Evolutionary conservation across 1,140 invertebrate species (phyloP), one percentile per base, ranked within the genome.

Genomic region (Pectinophora gossypiella): DNA sequence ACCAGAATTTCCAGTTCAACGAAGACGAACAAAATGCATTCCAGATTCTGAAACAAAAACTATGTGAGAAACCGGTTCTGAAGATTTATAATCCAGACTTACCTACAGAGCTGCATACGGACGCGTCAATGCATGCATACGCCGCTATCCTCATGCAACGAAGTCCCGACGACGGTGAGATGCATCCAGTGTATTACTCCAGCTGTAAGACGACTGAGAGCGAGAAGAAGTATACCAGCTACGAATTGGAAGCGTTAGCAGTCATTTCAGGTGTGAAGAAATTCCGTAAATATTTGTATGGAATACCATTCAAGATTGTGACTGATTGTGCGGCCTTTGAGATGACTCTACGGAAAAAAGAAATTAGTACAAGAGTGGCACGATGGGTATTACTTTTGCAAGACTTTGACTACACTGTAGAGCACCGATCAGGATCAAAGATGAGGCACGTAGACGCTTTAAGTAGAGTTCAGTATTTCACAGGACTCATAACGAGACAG

Each of bases 231-330:
- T n/a, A n/a, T n/a, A n/a, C 3, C 72, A 78, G 20, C 89, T 89
- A 85, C 47, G 88, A 91, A 63, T 54, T 87, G 6, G 74, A 82
- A 40, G 63, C 65, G 4, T 20, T 79, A 13, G 69, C 72, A 1
- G 54, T 77, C 16, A 53, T 82, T 0, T 51, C 61, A 20, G 61
- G 68, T 6, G 40, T 75, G 6, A 61, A 61, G 35, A 64, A 65
- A 36, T 79, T 78, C 51, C 56, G 63, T 48, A 43, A 61, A 4
- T 88, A 85, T 48, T 53, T 88, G 4, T n/a, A 77, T 2, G 66
- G 69, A 0, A 61, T 69, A 10, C 23, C 54, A n/a, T 86, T 86
- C 51, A 80, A 56, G 23, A 48, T 85, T 2, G 56, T 75, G 0
- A 87, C 76, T 2, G 83, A 87, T 54, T 72, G 80, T 36, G 54